A percentile compares a stretch with the other conserved stretches of the same genome.
These are phyloP conservation scores for Ips typographus DNA, from an alignment of 1,140 invertebrate genomes.

Conservation along the genomic window DNA sequence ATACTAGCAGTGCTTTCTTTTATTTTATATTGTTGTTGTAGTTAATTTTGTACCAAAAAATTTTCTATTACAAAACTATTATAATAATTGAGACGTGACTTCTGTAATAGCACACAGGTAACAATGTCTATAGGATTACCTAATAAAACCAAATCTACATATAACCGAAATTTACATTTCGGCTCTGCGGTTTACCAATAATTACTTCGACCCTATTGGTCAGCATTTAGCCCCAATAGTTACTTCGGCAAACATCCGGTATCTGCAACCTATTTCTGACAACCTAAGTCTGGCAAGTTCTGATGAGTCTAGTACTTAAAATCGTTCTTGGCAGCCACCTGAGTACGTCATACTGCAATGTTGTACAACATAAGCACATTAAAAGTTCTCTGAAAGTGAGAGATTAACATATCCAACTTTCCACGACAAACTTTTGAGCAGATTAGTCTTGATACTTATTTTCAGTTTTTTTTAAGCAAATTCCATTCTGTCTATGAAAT, in stretches of 20 bases:
- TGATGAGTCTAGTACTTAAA: constrained; percentile 2
- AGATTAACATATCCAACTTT: constrained; percentile 10
- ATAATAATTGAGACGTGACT: no score
- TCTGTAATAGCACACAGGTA: no score
- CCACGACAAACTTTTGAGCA: not conserved
- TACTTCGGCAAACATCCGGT: constrained; percentile 7
- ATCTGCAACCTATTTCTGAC: not conserved
- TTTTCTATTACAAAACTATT: no score
- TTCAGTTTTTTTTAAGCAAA: not conserved
- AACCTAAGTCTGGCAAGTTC: not conserved
- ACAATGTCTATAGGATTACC: no score
- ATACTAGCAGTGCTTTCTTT: no score
- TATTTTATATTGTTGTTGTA: no score
- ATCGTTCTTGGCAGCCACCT: not conserved
- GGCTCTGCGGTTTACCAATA: constrained; percentile 6
- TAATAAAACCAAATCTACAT: no score
- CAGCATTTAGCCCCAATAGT: not conserved
- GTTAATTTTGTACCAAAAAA: no score
- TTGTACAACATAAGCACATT: constrained; percentile 11
- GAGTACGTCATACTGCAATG: not conserved
- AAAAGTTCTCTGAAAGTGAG: constrained; percentile 5
- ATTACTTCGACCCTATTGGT: not conserved
- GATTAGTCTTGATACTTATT: not conserved
- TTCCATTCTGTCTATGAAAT: not conserved
- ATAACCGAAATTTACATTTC: constrained; percentile 4